Conservation (phyloP, 2,888 invertebrate genomes). For the Balanococcus diminutus region DNA sequence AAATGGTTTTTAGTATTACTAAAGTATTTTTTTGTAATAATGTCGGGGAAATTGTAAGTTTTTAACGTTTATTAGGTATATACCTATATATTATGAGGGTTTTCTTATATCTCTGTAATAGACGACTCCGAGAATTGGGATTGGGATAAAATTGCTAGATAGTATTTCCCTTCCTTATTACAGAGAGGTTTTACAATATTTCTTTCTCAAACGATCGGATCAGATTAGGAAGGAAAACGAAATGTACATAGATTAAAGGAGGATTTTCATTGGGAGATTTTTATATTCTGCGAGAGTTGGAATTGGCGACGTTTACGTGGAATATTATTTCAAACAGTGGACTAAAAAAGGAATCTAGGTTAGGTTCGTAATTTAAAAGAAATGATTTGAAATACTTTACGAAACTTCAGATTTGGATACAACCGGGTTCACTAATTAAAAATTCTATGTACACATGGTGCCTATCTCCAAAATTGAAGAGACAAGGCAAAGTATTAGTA, state of each 20-base stretch:
- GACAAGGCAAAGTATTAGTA: too few species aligned
- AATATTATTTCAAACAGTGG: too few species aligned
- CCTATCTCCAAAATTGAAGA: too few species aligned
- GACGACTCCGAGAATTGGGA: not conserved
- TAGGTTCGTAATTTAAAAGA: not conserved
- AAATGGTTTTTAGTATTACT: not conserved
- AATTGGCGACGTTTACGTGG: not conserved
- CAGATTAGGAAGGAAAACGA: not conserved
- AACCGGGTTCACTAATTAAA: too few species aligned
- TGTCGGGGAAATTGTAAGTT: not conserved
- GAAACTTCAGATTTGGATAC: not conserved
- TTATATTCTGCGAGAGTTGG: not conserved
- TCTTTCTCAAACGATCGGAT: not conserved
- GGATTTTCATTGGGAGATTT: not conserved
- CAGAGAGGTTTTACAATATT: not conserved
- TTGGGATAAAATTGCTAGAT: not conserved
- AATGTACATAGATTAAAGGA: not conserved
- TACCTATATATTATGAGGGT: too few species aligned
- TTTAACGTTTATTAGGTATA: not conserved
- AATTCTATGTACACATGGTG: too few species aligned
- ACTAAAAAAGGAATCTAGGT: too few species aligned
- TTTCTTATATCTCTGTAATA: conserved; percentile 21
- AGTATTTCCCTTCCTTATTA: not conserved
- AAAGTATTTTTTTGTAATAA: not conserved
- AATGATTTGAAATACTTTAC: too few species aligned